phyloP scores from a whole-genome alignment of 2,888 invertebrate genomes.

The Eulithis testata region DNA sequence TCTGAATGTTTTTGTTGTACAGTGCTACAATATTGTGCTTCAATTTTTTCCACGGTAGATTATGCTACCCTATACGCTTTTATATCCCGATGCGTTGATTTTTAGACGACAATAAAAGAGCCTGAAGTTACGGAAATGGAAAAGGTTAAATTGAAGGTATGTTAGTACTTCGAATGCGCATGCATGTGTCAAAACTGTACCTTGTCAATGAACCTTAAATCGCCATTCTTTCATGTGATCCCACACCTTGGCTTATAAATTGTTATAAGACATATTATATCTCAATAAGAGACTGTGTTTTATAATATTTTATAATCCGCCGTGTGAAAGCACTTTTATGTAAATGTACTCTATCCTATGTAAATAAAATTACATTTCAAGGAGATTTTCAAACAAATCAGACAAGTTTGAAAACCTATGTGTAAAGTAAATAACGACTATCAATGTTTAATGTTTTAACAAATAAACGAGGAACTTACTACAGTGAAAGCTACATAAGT shows the following conservation, averaged over 20 bases:
- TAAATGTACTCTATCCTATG: constrained; percentile 43
- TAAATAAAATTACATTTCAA: constrained; percentile 54
- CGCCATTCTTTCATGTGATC: constrained; percentile 12
- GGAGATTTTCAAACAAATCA: constrained; percentile 51
- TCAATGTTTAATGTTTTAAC: constrained; percentile 24
- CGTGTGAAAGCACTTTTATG: no score
- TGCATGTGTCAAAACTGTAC: constrained; percentile 44
- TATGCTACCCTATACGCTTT: constrained; percentile 60
- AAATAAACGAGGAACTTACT: constrained; percentile 14
- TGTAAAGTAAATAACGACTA: constrained; percentile 63
- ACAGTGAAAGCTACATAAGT: constrained; percentile 5
- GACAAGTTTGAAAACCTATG: constrained; percentile 52
- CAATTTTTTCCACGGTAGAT: constrained; percentile 18
- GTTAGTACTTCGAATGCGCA: constrained; percentile 44
- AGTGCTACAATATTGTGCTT: constrained; percentile 29
- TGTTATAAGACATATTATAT: no score
- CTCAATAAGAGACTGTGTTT: no score
- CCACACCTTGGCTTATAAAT: no score
- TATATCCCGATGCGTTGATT: constrained; percentile 63
- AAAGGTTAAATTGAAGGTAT: constrained; percentile 79
- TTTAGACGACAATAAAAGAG: constrained; percentile 75
- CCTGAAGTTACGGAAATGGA: constrained; percentile 66
- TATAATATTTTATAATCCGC: no score
- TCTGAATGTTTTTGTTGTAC: background rate
- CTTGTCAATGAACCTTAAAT: constrained; percentile 2